These are phyloP conservation scores for Darevskia nairensis DNA, from an alignment of 2,797 vertebrate species.

Conservation along the genomic window DNA sequence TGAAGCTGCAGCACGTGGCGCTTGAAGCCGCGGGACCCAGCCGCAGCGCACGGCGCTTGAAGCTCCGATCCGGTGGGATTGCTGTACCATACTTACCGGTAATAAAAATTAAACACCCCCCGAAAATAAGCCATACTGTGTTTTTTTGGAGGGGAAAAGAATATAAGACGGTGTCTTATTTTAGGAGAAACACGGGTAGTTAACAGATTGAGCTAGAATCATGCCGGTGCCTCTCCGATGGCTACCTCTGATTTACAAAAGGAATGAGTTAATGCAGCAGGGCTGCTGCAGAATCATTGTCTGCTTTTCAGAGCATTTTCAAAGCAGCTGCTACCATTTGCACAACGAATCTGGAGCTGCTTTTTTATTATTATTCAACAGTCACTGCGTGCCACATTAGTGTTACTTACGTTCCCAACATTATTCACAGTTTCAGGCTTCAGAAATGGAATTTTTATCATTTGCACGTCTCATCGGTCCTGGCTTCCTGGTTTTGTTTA, in stretches of 20 bases:
- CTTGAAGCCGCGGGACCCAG: too few species aligned
- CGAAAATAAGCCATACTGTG: too few species aligned
- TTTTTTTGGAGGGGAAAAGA: too few species aligned
- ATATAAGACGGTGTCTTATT: too few species aligned
- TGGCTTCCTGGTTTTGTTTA: neutral
- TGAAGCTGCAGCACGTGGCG: too few species aligned
- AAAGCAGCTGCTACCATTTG: neutral
- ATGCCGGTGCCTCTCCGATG: slow-evolving; percentile 22
- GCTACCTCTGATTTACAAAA: slow-evolving; percentile 6
- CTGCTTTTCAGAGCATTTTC: slow-evolving; percentile 29
- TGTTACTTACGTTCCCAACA: neutral
- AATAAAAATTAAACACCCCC: too few species aligned
- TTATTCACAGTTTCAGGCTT: slow-evolving; percentile 2
- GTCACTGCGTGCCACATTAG: neutral
- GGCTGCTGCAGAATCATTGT: neutral
- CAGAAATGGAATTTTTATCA: neutral
- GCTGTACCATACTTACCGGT: too few species aligned
- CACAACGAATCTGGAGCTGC: neutral
- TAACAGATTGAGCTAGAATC: slow-evolving; percentile 29
- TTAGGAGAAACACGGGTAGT: neutral
- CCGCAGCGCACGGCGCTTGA: too few species aligned
- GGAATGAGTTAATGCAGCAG: slow-evolving; percentile 26
- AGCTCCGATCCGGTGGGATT: too few species aligned
- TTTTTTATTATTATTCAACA: slow-evolving; percentile 9
- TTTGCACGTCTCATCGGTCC: neutral